Evolutionary conservation across 2,888 invertebrate species (phyloP).

Genomic region (Drosophila mimica): DNA sequence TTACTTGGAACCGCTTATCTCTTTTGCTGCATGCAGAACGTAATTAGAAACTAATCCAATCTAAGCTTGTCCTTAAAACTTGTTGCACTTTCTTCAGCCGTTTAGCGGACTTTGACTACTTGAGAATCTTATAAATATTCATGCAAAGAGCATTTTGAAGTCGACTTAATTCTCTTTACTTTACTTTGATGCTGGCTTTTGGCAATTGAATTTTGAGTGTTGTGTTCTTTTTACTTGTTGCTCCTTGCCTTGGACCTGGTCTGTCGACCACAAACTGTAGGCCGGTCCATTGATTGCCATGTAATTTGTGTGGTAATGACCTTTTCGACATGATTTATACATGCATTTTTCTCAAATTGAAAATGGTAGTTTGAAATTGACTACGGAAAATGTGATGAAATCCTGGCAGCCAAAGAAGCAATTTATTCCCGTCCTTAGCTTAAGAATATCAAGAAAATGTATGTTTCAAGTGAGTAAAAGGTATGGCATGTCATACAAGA

Average conservation of each 20-base stretch:
- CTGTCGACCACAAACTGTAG: slow-evolving; percentile 50
- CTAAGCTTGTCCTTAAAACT: not conserved
- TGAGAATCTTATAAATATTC: not conserved
- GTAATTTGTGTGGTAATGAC: slow-evolving; percentile 46
- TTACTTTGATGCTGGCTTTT: not conserved
- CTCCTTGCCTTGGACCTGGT: slow-evolving; percentile 18
- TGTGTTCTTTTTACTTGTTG: slow-evolving; percentile 50
- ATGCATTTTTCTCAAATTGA: slow-evolving; percentile 32
- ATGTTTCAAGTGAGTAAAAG: not conserved
- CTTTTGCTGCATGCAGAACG: not conserved
- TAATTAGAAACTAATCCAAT: not conserved
- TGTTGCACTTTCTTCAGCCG: not conserved
- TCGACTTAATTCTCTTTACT: not conserved
- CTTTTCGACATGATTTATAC: slow-evolving; percentile 42
- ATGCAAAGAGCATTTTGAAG: slow-evolving; percentile 21
- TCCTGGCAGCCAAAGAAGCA: slow-evolving; percentile 3
- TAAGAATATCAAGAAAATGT: no score
- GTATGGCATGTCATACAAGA: not conserved
- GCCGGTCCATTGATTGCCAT: slow-evolving; percentile 33
- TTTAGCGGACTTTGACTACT: not conserved
- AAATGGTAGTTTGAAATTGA: slow-evolving; percentile 14
- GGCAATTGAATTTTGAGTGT: not conserved
- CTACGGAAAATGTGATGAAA: slow-evolving; percentile 1
- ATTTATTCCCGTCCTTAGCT: slow-evolving; percentile 1
- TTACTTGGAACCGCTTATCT: not conserved